Evolutionary conservation across 2,113 vertebrate species (phyloP).

Genomic region (Eolophus roseicapilla): DNA sequence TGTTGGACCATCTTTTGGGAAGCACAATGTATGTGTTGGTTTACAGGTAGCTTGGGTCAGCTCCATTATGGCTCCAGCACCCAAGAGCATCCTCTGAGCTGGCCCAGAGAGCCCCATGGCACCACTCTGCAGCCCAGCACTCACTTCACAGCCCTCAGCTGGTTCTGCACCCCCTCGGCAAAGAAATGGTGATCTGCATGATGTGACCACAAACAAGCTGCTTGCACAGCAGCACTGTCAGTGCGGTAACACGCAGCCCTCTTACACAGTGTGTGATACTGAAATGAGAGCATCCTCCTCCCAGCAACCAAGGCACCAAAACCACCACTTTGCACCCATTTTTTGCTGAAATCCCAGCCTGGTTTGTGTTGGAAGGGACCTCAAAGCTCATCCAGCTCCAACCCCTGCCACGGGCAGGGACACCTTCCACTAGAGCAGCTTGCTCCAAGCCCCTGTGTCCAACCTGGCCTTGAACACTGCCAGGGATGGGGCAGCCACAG

Average conservation of each 20-base stretch:
- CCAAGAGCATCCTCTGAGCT: background rate
- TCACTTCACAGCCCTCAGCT: background rate
- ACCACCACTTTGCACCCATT: background rate
- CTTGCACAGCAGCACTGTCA: background rate
- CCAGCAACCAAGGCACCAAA: background rate
- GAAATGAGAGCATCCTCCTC: background rate
- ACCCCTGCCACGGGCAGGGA: background rate
- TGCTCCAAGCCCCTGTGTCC: too few species aligned
- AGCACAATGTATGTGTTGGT: background rate
- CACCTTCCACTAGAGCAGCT: background rate
- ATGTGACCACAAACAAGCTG: background rate
- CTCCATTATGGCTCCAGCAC: accelerated
- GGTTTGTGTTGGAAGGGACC: background rate
- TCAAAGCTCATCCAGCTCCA: background rate
- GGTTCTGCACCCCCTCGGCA: background rate
- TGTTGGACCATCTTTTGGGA: background rate
- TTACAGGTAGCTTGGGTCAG: background rate
- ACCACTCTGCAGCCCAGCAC: background rate
- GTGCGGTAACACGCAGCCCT: background rate
- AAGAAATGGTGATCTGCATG: background rate
- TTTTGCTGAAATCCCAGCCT: background rate
- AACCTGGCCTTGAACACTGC: too few species aligned
- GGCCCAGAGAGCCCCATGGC: background rate
- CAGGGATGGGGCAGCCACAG: too few species aligned
- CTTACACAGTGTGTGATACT: accelerated